Base-by-base conservation (phyloP, 53 echinoderm and acorn worm species). In the Luidia sarsii region DNA sequence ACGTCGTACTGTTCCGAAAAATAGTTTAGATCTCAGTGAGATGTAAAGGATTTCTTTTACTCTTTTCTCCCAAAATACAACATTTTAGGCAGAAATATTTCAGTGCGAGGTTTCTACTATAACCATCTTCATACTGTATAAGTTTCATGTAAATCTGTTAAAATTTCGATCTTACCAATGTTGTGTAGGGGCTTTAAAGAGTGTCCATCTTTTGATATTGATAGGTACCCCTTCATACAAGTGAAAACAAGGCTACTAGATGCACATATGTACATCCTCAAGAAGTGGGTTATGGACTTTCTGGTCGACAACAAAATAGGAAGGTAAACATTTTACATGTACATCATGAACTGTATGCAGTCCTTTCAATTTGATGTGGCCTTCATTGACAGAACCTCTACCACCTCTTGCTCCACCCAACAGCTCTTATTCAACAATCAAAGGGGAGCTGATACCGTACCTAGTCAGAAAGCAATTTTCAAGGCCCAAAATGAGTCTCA, bases 241-340 rank as follows among this genome's bases (percentile, higher is more conserved):
- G 82, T 99, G 37, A 87, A 89, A 34, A 99, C 99, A 7, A 82
- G 68, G 19, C 67, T 99, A 48, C 51, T 94, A 75, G 99, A 99
- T 81, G 99, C 99, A 4, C 99, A 99, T 68, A 86, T 99, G 86
- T 99, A 99, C 54, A 91, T 99, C 56, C 49, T 99, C 23, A 99
- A 94, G 77, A 91, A 91, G 63, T 99, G 99, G 99, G 91, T 99
- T 3, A 61, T 99, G 37, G 99, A 99, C 56, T 99, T 94, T 67
- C 51, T 99, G 38, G 83, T 75, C 19, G 94, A 99, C 64, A 86
- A 89, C 36, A 86, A 88, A 67, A 80, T 69, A 32, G 94, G 91
- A 18, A 88, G 64, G 94, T 94, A 83, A 89, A 88, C 28, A 35
- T n/a, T 19, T n/a, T n/a, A 41, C 6, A 41, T 41, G 41, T 41